phyloP scores from a whole-genome alignment of 2,113 vertebrate species.

The Callithrix jacchus region DNA sequence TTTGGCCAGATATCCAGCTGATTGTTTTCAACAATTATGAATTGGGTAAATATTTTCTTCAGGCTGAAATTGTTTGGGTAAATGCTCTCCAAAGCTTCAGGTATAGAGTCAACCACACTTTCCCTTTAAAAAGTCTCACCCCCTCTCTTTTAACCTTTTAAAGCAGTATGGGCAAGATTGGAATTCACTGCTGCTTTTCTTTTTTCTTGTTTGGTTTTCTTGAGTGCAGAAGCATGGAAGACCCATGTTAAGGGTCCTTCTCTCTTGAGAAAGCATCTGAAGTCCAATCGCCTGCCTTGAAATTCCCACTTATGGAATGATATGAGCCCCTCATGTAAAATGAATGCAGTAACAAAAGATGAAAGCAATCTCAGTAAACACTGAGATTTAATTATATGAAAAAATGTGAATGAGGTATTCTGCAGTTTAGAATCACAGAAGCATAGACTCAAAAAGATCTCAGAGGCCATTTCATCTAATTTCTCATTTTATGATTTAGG shows the following conservation, averaged over 20 bases:
- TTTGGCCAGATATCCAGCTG: not conserved
- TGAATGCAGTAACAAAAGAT: not conserved
- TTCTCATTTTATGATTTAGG: not conserved
- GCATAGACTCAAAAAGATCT: not conserved
- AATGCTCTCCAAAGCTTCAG: not conserved
- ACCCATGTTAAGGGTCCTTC: not conserved
- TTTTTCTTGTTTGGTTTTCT: not conserved
- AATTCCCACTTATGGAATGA: not conserved
- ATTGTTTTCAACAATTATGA: not conserved
- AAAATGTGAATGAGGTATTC: not conserved
- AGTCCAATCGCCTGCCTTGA: not conserved
- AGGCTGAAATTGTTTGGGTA: slow-evolving; percentile 5
- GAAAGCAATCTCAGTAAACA: not conserved
- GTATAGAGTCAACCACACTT: not conserved
- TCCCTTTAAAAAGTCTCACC: not conserved
- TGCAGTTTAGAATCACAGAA: not conserved
- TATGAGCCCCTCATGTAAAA: not conserved
- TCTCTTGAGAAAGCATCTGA: not conserved
- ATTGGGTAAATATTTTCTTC: slow-evolving; percentile 34
- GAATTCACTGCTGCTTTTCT: not conserved
- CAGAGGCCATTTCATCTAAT: not conserved
- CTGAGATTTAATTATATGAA: not conserved
- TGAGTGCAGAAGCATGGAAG: not conserved
- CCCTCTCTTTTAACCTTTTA: not conserved
- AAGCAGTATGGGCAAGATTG: not conserved